Conservation (phyloP, 2,888 invertebrate genomes). For the Apeira syringaria region DNA sequence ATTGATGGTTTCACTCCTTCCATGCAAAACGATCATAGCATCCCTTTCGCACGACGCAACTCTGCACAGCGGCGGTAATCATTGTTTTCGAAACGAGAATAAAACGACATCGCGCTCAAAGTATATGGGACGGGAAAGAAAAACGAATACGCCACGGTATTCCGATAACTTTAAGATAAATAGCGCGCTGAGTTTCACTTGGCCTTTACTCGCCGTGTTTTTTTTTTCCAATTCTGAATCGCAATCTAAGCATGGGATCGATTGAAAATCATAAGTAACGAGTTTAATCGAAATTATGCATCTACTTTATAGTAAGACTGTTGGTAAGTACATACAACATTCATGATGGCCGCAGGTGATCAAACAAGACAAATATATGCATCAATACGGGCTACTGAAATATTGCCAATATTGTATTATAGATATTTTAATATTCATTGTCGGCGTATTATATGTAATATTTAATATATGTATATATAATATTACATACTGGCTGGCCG, state of each 20-base stretch:
- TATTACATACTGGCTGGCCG: too few relatives aligned
- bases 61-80: conserved; percentile 68
- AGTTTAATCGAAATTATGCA: conserved; percentile 44
- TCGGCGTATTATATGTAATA: too few relatives aligned
- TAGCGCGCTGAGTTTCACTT: conserved; percentile 71
- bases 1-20: conserved; percentile 78
- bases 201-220: conserved; percentile 52
- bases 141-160: conserved; percentile 68
- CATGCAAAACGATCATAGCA: conserved; percentile 75
- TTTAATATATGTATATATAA: too few relatives aligned
- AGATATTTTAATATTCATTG: too few relatives aligned
- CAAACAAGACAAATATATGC: too few relatives aligned
- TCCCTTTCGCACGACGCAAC: conserved; percentile 69
- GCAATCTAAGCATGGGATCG: conserved; percentile 56
- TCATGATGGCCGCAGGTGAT: too few relatives aligned
- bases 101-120: conserved; percentile 67
- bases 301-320: conserved; percentile 23
- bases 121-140: conserved; percentile 67
- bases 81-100: conserved; percentile 70
- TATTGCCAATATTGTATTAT: too few relatives aligned
- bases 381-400: too few relatives aligned
- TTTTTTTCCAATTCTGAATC: conserved; percentile 55
- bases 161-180: conserved; percentile 80
- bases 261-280: conserved; percentile 56
- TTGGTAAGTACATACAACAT: conserved; percentile 7